Base-by-base conservation (phyloP, 2,888 invertebrate genomes). In the Macaria notata region DNA sequence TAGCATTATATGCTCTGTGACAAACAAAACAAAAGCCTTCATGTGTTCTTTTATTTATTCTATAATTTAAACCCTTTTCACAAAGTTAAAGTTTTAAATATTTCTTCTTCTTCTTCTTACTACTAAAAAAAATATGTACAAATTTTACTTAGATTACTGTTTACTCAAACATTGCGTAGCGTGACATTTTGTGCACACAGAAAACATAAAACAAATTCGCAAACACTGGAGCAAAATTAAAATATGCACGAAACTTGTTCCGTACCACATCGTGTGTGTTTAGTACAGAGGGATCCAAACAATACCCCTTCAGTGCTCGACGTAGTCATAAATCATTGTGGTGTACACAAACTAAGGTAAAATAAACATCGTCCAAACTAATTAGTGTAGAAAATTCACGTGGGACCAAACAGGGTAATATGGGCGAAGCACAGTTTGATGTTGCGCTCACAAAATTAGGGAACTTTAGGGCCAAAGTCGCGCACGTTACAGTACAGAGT, bases 351-450 rank as follows among this genome's bases (percentile, higher is more conserved):
- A 88, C 84, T 85, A 79, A 79, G 80, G 82, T 82, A 86, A 88
- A 89, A 88, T 88, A 88, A 88, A 88, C 88, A 88, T 83, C 75
- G 80, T 77, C 73, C 75, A 83, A 89, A 88, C 87, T 88, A 88
- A 88, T 89, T 88, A 88, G 88, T 81, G 86, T 83, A 84, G 85
- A 86, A 86, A 88, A 88, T 87, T 88, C 89, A 87, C 86, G 83
- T 85, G 89, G 89, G 88, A 87, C 88, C 84, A 78, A 81, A 82
- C 86, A 78, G 85, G 81, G 85, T 83, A 78, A 83, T 88, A 85
- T 86, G 85, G 81, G 78, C 78, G 82, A 83, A 88, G 88, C 83
- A 86, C 83, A 88, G 88, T 87, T 89, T 88, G 88, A 89, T 88
- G 88, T 88, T 86, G 80, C 85, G 80, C 85, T 87, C 86, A 81